These are phyloP conservation scores for Drosophila baimaii DNA, from an alignment of 1,140 invertebrate genomes.

Conservation along the genomic window DNA sequence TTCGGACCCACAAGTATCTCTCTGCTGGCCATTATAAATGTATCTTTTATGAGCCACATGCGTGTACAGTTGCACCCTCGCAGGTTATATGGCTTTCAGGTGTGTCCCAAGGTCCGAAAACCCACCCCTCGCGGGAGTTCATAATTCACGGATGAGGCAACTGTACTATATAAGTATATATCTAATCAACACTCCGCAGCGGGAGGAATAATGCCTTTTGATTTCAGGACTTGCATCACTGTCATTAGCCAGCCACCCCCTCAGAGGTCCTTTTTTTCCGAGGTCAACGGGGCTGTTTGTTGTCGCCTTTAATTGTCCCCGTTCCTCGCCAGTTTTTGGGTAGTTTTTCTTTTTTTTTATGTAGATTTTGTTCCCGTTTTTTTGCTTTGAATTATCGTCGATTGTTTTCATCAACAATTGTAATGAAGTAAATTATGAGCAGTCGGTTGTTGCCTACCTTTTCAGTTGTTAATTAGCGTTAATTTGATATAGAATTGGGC, in stretches of 20 bases:
- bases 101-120: slow-evolving; percentile 54
- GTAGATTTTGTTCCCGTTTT: slow-evolving; percentile 61
- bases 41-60: slow-evolving; percentile 74
- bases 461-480: slow-evolving; percentile 74
- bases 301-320: slow-evolving; percentile 78
- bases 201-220: slow-evolving; percentile 70
- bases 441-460: slow-evolving; percentile 31
- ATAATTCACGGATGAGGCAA: slow-evolving; percentile 70
- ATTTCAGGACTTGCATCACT: slow-evolving; percentile 75
- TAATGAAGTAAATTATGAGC: slow-evolving; percentile 82
- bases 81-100: slow-evolving; percentile 79
- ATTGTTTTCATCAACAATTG: slow-evolving; percentile 82
- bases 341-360: slow-evolving; percentile 60
- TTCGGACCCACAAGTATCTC: slow-evolving; percentile 65
- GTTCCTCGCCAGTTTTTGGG: slow-evolving; percentile 56
- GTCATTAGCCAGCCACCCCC: slow-evolving; percentile 76
- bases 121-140: slow-evolving; percentile 36
- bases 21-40: slow-evolving; percentile 69
- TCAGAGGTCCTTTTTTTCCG: slow-evolving; percentile 5
- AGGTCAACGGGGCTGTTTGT: slow-evolving; percentile 72
- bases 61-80: slow-evolving; percentile 62
- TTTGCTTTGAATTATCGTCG: slow-evolving; percentile 67
- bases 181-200: slow-evolving; percentile 64
- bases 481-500: slow-evolving; percentile 64
- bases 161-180: slow-evolving; percentile 55